Base-by-base conservation (phyloP, 2,888 invertebrate genomes). In the Chorisops tibialis region DNA sequence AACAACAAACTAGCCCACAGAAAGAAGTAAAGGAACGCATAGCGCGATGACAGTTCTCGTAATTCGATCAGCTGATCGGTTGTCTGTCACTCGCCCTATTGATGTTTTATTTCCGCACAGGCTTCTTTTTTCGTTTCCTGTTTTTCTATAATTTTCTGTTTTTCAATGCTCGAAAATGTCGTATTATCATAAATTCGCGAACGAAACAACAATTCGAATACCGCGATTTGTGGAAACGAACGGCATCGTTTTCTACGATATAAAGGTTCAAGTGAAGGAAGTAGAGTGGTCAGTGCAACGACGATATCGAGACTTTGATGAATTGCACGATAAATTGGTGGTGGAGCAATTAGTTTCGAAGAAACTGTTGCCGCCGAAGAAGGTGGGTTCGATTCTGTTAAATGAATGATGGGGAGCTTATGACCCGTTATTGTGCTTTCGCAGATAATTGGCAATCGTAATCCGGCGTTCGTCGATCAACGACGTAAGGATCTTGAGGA, bases 331-430 rank as follows among this genome's bases (percentile, higher is more conserved):
- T 58, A 86, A 86, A 72, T 81, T 96, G n/a, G 87, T 91, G 0
- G 75, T 82, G 3, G 88, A 91, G 70, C 89, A 91, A 77, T 89
- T 90, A 54, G 85, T 93, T 3, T 86, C 89, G 6, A 92, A 89
- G 74, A 92, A 91, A 70, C 81, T 93, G 63, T 79, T 97, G 14
- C 97, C 97, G 11, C 94, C 94, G 0, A 97, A 98, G 78, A 96
- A 95, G 80, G 78, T 78, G 59, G 21, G 41, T 52, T 19, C 18
- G 6, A 18, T 18, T 19, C 18, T 39, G 19, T 12, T 4, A 37
- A 37, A 19, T 4, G 24, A 39, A 7, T 1, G 7, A 37, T 7
- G 37, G 12, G 12, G 12, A 37, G 7, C 1, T 37, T 7, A 37
- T 37, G 37, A 1, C n/a, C 4, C 18, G 9, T 24, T n/a, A 22